Conservation (phyloP, 53 echinoderm and acorn worm genomes). For the Echinarachnius parma region DNA sequence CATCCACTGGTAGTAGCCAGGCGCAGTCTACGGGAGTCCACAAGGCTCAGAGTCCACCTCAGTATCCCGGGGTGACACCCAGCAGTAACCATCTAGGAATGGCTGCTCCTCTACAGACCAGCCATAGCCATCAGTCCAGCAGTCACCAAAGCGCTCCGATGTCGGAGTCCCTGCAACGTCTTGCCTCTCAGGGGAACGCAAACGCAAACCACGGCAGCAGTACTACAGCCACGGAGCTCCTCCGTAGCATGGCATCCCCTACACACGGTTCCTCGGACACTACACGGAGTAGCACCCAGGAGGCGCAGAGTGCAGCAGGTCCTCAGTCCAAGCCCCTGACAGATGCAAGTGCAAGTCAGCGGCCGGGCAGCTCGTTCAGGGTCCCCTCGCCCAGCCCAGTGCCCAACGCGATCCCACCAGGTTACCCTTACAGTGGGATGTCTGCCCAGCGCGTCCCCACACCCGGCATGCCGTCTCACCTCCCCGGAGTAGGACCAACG, state of each 20-base stretch:
- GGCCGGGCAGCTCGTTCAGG: conserved; percentile 18
- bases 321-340: conserved; percentile 6
- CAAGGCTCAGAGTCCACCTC: conserved; percentile 20
- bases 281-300: neutral
- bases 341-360: neutral
- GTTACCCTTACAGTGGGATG: conserved; percentile 25
- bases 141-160: conserved; percentile 18
- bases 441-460: conserved; percentile 17
- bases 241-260: conserved; percentile 44
- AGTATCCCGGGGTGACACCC: neutral
- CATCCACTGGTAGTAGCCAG: neutral
- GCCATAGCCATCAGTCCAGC: neutral
- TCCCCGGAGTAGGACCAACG: neutral
- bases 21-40: neutral
- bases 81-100: conserved; percentile 3
- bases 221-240: conserved; percentile 46
- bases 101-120: neutral
- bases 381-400: conserved; percentile 25
- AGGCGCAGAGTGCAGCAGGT: neutral
- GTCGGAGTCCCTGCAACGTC: conserved; percentile 32
- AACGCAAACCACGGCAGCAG: conserved; percentile 40
- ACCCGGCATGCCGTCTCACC: conserved; percentile 15
- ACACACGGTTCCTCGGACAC: neutral
- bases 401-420: conserved; percentile 19
- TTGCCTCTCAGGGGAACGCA: conserved; percentile 36